Percentiles rank a stretch among this genome's conserved stretches.
Evolutionary conservation across 2,797 vertebrate species (phyloP).

Genomic region (Lagodon rhomboides): DNA sequence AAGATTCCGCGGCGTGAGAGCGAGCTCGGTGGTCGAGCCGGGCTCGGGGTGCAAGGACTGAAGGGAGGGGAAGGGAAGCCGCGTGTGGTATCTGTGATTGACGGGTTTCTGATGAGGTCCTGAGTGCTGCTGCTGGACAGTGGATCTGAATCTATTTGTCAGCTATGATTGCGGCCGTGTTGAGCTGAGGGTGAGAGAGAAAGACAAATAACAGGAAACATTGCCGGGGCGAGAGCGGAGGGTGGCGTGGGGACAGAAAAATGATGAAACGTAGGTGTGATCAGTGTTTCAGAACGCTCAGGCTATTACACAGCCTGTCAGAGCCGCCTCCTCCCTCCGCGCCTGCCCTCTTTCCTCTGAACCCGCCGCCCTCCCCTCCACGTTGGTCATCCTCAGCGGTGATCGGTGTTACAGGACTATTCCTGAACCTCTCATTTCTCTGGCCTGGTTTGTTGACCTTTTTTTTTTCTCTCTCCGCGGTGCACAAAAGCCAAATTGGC

Average conservation of each 20-base stretch:
- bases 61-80: conserved; percentile 21
- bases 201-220: conserved; percentile 10
- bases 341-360: conserved; percentile 48
- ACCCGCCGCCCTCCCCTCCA: conserved; percentile 38
- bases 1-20: conserved; percentile 10
- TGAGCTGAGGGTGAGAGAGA: conserved; percentile 13
- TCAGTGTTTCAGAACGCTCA: conserved; percentile 70
- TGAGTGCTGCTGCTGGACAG: conserved; percentile 46
- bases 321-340: conserved; percentile 57
- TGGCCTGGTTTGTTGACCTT: conserved; percentile 52
- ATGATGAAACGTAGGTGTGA: conserved; percentile 55
- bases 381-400: conserved; percentile 48
- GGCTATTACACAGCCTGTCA: conserved; percentile 75
- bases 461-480: not conserved
- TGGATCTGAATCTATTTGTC: conserved; percentile 66
- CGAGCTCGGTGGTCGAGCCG: conserved; percentile 34
- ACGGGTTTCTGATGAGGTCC: conserved; percentile 66
- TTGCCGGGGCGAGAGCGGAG: conserved; percentile 27
- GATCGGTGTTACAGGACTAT: conserved; percentile 45
- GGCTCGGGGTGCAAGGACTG: conserved; percentile 1
- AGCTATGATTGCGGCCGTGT: conserved; percentile 49
- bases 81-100: conserved; percentile 54
- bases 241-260: conserved; percentile 25
- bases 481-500: conserved; percentile 44
- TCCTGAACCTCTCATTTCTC: conserved; percentile 45